phyloP scores from a whole-genome alignment of 2,797 vertebrate genomes.

The Urophycis tenuis region DNA sequence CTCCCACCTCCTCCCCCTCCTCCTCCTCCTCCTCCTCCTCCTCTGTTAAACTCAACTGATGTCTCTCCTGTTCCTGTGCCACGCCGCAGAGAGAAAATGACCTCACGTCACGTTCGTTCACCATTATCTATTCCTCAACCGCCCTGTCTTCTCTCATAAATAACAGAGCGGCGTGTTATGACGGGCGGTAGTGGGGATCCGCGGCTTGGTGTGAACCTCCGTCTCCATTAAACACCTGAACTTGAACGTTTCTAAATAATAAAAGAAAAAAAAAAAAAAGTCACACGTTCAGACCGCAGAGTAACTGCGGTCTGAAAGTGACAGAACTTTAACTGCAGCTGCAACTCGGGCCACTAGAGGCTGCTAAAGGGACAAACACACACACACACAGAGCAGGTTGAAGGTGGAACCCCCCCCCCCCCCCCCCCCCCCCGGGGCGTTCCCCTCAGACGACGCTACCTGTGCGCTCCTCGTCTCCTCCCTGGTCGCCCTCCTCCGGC shows the following conservation, averaged over 20 bases:
- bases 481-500: constrained; percentile 56
- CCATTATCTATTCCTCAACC: background rate
- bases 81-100: background rate
- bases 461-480: constrained; percentile 63
- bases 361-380: background rate
- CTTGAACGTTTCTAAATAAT: too few relatives aligned
- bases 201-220: too few relatives aligned
- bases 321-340: background rate
- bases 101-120: background rate
- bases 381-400: too few relatives aligned
- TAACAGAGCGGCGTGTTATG: background rate
- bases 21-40: constrained; percentile 35
- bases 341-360: background rate
- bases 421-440: too few relatives aligned
- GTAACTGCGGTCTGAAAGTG: background rate
- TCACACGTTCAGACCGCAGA: too few relatives aligned
- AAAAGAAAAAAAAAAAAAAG: too few relatives aligned
- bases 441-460: constrained; percentile 50
- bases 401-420: too few relatives aligned
- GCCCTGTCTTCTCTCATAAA: background rate
- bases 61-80: constrained; percentile 40
- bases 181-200: too few relatives aligned
- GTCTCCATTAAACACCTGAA: too few relatives aligned
- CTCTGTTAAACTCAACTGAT: constrained; percentile 16
- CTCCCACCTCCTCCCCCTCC: constrained; percentile 21